These are phyloP conservation scores for Nomada goodeniana DNA, from an alignment of 2,888 invertebrate species.

Conservation along the genomic window DNA sequence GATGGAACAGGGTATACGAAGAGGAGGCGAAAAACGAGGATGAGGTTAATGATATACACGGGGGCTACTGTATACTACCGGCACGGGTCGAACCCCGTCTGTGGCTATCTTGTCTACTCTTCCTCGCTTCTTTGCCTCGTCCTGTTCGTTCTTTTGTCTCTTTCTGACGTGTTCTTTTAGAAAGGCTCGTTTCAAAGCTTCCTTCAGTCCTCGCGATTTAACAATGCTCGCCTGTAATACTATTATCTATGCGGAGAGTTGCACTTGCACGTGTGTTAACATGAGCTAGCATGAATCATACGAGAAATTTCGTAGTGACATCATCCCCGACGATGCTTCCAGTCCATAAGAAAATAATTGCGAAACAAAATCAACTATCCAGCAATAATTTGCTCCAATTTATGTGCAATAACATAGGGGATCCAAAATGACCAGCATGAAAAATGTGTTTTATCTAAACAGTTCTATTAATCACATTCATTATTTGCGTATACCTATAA, in stretches of 20 bases:
- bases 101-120: slow-evolving; percentile 69
- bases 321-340: no score
- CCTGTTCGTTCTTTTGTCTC: slow-evolving; percentile 1
- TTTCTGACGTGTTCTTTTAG: slow-evolving; percentile 13
- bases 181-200: slow-evolving; percentile 21
- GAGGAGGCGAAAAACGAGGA: slow-evolving; percentile 80
- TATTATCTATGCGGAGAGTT: slow-evolving; percentile 33
- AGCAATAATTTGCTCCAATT: no score
- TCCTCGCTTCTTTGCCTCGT: slow-evolving; percentile 27
- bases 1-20: slow-evolving; percentile 61
- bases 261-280: slow-evolving; percentile 33
- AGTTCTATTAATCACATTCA: no score
- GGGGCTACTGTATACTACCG: slow-evolving; percentile 79
- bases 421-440: no score
- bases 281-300: slow-evolving; percentile 17
- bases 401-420: no score
- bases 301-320: no score
- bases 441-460: no score
- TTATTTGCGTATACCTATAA: no score
- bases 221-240: slow-evolving; percentile 38
- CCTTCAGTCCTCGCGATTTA: slow-evolving; percentile 63
- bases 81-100: slow-evolving; percentile 79
- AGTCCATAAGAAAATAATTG: no score
- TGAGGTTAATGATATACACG: slow-evolving; percentile 83
- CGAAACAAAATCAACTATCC: no score